Evolutionary conservation across 2,888 invertebrate genomes (phyloP).

Genomic region (Prosopocoilus inquinatus): DNA sequence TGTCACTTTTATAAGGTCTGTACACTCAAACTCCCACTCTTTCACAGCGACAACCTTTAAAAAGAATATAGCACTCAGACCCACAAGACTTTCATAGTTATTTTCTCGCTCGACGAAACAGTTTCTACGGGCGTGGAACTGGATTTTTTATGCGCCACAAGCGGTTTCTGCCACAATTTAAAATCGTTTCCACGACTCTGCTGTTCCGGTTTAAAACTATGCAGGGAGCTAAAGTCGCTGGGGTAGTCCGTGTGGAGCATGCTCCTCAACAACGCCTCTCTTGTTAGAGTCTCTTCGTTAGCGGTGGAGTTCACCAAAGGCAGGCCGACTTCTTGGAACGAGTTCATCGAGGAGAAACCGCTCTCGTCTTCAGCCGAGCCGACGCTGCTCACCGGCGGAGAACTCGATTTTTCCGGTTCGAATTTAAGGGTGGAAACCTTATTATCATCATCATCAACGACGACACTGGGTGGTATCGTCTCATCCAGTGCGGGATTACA

Average conservation of each 20-base stretch:
- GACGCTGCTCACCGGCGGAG: conserved; percentile 39
- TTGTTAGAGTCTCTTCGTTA: conserved; percentile 29
- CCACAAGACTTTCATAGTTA: conserved; percentile 28
- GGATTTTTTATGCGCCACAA: conserved; percentile 41
- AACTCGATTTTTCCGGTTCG: conserved; percentile 31
- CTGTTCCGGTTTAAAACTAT: conserved; percentile 13
- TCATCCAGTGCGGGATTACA: conserved; percentile 44
- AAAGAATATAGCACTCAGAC: conserved; percentile 11
- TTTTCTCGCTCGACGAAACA: conserved; percentile 16
- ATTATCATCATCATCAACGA: conserved; percentile 29
- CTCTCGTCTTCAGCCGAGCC: conserved; percentile 72
- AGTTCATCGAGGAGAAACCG: conserved; percentile 82
- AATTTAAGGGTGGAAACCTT: conserved; percentile 7
- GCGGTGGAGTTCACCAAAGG: conserved; percentile 51
- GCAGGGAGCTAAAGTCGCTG: conserved; percentile 10
- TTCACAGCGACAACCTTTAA: background rate
- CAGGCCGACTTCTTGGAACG: conserved; percentile 78
- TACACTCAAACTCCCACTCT: too few relatives aligned
- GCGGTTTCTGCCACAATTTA: conserved; percentile 44
- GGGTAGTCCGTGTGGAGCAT: conserved; percentile 37
- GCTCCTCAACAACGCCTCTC: conserved; percentile 39
- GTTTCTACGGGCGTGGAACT: conserved; percentile 42
- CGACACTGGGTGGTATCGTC: conserved; percentile 34
- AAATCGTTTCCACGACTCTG: conserved; percentile 26
- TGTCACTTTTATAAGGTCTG: too few relatives aligned